phyloP scores from a whole-genome alignment of 2,797 vertebrate genomes.

The Gadopsis marmoratus region DNA sequence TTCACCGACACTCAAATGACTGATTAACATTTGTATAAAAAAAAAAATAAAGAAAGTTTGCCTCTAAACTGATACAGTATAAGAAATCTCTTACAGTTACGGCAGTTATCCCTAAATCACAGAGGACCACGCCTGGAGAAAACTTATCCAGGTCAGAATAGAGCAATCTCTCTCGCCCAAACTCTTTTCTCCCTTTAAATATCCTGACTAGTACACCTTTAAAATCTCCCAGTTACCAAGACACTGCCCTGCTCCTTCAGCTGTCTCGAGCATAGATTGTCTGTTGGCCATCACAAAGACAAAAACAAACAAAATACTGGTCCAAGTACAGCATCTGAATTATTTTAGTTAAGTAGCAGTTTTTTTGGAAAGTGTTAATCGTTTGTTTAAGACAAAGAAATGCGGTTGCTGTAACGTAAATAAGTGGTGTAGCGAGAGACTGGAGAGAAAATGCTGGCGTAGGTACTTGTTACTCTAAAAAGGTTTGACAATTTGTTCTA shows the following conservation, averaged over 20 bases:
- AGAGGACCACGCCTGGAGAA: not conserved
- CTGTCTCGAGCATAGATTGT: slow-evolving; percentile 3
- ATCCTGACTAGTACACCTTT: slow-evolving; percentile 44
- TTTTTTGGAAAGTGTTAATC: not conserved
- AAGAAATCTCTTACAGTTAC: slow-evolving; percentile 20
- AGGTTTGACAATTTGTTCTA: not conserved
- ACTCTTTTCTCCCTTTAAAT: slow-evolving; percentile 15
- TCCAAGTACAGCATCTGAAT: slow-evolving; percentile 8
- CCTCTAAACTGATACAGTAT: not conserved
- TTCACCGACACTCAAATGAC: slow-evolving; percentile 5
- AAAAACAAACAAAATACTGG: not conserved
- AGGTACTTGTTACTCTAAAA: not conserved
- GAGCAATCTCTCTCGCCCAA: not conserved
- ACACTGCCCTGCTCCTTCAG: not conserved
- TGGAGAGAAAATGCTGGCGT: slow-evolving; percentile 6
- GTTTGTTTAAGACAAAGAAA: slow-evolving; percentile 1
- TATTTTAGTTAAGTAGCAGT: not conserved
- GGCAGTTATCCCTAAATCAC: not conserved
- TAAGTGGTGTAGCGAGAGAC: not conserved
- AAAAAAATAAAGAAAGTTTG: not conserved
- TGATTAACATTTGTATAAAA: not conserved
- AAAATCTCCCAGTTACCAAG: not conserved
- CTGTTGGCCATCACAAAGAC: not conserved
- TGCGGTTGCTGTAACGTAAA: not conserved
- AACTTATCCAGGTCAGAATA: not conserved